Conservation (phyloP, 2,888 invertebrate genomes). For the Cosmia pyralina region DNA sequence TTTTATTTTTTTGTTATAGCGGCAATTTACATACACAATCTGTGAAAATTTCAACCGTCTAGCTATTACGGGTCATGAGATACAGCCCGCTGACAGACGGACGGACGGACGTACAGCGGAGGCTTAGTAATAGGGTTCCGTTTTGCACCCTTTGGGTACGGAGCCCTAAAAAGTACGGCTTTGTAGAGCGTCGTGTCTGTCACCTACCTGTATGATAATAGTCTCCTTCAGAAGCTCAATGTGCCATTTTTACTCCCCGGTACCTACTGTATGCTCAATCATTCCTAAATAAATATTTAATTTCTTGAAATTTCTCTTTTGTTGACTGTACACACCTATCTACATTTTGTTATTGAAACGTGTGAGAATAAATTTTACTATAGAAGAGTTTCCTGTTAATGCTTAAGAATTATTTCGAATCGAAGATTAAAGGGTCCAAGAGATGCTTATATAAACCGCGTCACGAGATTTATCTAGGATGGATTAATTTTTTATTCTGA, state of each 20-base stretch:
- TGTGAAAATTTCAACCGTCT: too few species aligned
- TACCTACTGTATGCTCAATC: not conserved
- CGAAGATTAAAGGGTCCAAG: constrained; percentile 11
- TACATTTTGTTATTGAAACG: not conserved
- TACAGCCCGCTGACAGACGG: too few species aligned
- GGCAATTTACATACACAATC: too few species aligned
- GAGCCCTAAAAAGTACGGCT: too few species aligned
- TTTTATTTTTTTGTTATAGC: too few species aligned
- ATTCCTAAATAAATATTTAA: constrained; percentile 11
- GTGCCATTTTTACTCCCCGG: not conserved
- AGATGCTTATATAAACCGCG: constrained; percentile 8
- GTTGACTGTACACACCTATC: too few species aligned
- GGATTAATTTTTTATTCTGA: constrained; percentile 14
- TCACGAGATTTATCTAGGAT: not conserved
- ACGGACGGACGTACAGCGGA: too few species aligned
- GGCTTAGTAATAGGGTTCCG: too few species aligned
- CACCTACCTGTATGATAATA: not conserved
- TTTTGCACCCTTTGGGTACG: too few species aligned
- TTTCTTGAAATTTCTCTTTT: constrained; percentile 27
- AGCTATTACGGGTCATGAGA: too few species aligned
- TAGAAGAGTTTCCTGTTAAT: constrained; percentile 3
- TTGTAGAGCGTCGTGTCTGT: not conserved
- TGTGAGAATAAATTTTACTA: not conserved
- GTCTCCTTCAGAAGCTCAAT: not conserved
- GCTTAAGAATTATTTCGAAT: constrained; percentile 9